Conservation (phyloP, 1,140 invertebrate genomes). For the Drosophila cardini region DNA sequence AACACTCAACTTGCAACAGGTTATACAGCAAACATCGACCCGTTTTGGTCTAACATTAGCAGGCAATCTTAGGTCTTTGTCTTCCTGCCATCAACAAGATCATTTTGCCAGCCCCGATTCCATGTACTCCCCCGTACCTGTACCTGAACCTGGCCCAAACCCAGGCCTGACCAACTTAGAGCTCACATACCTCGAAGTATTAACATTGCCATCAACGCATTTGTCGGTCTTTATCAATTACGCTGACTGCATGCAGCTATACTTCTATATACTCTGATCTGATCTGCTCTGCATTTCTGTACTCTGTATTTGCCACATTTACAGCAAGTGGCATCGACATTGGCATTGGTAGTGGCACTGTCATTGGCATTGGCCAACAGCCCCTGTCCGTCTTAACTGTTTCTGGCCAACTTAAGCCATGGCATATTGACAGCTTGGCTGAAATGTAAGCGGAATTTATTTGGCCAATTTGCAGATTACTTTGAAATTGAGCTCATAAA, state of each 20-base stretch:
- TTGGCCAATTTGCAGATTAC: slow-evolving; percentile 58
- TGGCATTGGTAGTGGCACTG: slow-evolving; percentile 57
- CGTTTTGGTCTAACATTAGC: slow-evolving; percentile 54
- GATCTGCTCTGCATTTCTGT: slow-evolving; percentile 25
- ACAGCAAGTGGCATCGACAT: slow-evolving; percentile 67
- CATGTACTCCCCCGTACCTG: no score
- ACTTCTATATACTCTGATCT: slow-evolving; percentile 6
- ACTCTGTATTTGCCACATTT: slow-evolving; percentile 60
- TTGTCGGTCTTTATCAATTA: slow-evolving; percentile 83
- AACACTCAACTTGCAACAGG: slow-evolving; percentile 53
- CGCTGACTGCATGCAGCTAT: slow-evolving; percentile 57
- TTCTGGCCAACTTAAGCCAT: slow-evolving; percentile 56
- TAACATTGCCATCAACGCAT: slow-evolving; percentile 79
- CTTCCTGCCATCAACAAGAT: slow-evolving; percentile 82
- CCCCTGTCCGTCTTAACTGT: slow-evolving; percentile 50
- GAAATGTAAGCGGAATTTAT: slow-evolving; percentile 70
- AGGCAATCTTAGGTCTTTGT: slow-evolving; percentile 75
- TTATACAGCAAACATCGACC: slow-evolving; percentile 53
- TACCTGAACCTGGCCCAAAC: slow-evolving; percentile 12
- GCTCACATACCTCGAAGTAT: slow-evolving; percentile 54
- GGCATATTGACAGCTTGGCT: slow-evolving; percentile 61
- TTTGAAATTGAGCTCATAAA: slow-evolving; percentile 20
- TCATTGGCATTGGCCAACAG: slow-evolving; percentile 55
- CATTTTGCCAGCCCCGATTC: slow-evolving; percentile 43
- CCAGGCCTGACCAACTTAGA: slow-evolving; percentile 35